Percentiles rank a stretch among this genome's conserved stretches.
Evolutionary conservation across 2,797 vertebrate genomes (phyloP).

Genomic region (Tachyglossus aculeatus): DNA sequence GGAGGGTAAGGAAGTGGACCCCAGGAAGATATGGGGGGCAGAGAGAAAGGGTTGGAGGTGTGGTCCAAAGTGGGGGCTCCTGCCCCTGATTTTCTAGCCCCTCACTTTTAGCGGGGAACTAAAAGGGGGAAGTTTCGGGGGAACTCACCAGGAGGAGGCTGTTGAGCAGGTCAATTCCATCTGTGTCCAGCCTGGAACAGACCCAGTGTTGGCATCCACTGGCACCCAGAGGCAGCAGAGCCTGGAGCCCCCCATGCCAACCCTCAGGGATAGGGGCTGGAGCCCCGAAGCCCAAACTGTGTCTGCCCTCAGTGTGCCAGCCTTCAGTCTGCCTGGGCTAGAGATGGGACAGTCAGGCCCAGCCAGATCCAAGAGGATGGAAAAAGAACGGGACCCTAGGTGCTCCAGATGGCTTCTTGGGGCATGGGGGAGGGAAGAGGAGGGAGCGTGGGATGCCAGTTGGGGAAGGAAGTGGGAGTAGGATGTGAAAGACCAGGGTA

Average conservation of each 20-base stretch:
- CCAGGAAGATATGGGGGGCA: not conserved
- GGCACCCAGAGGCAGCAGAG: not conserved
- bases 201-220: not conserved
- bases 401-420: too few relatives aligned
- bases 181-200: slow-evolving; percentile 85
- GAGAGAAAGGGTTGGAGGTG: not conserved
- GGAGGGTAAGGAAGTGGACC: not conserved
- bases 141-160: slow-evolving; percentile 85
- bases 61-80: fast-evolving
- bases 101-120: not conserved
- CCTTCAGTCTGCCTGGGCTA: too few relatives aligned
- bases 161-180: slow-evolving; percentile 87
- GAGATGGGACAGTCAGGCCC: too few relatives aligned
- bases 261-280: not conserved
- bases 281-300: fast-evolving
- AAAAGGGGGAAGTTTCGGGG: fast-evolving
- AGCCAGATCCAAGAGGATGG: too few relatives aligned
- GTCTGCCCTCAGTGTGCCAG: too few relatives aligned
- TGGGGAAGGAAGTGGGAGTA: too few relatives aligned
- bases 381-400: too few relatives aligned
- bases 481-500: too few relatives aligned
- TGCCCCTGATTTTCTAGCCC: not conserved
- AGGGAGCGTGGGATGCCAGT: too few relatives aligned
- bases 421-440: too few relatives aligned
- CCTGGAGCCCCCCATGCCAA: not conserved